Evolutionary conservation across 1,140 invertebrate species (phyloP).

Genomic region (Cyphomyrmex costatus): DNA sequence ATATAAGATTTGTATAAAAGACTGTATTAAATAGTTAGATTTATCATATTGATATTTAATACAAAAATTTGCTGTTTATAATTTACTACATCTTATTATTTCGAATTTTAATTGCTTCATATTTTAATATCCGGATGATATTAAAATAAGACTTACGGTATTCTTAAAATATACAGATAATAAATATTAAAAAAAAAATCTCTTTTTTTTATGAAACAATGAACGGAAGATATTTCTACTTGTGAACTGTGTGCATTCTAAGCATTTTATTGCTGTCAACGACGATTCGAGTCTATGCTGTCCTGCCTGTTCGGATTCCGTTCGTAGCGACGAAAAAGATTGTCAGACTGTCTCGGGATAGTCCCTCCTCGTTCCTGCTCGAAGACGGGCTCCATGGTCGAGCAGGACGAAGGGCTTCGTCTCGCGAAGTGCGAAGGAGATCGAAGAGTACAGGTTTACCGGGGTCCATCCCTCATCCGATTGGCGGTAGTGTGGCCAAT

Average conservation of each 20-base stretch:
- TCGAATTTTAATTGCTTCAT: constrained; percentile 6
- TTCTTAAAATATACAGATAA: neutral
- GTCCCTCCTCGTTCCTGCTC: constrained; percentile 2
- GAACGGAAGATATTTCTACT: neutral
- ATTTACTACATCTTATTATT: neutral
- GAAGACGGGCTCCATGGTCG: neutral
- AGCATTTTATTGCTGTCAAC: constrained; percentile 9
- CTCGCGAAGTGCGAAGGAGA: constrained; percentile 44
- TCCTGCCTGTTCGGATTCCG: neutral
- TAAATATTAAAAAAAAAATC: neutral
- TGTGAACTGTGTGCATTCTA: neutral
- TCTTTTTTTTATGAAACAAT: neutral
- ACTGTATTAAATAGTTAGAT: neutral
- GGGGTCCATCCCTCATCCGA: constrained; percentile 75
- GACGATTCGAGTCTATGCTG: constrained; percentile 24
- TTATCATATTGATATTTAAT: constrained; percentile 1
- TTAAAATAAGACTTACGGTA: neutral
- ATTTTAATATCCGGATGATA: neutral
- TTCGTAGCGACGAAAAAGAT: constrained; percentile 27
- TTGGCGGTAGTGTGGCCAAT: constrained; percentile 80
- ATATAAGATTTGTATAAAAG: neutral
- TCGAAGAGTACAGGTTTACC: constrained; percentile 57
- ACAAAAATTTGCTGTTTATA: neutral
- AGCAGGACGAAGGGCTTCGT: constrained; percentile 43
- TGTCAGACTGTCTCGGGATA: neutral